Evolutionary conservation across 30 jellyfish, hydroid and myxozoan species (phyloP).

Genomic region (Aurelia sp.): DNA sequence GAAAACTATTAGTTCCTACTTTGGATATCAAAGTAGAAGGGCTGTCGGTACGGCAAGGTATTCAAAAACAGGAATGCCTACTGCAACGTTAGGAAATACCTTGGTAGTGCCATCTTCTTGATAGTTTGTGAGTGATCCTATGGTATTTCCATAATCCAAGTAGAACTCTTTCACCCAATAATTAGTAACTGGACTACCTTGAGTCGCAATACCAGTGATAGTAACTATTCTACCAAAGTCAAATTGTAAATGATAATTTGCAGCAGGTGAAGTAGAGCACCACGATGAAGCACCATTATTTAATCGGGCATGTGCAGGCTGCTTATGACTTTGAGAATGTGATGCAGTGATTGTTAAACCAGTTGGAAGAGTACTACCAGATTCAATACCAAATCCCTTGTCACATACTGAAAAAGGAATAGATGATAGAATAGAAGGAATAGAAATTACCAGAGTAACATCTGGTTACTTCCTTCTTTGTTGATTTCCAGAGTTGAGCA

Average conservation of each 20-base stretch:
- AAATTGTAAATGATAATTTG: constrained; percentile 41
- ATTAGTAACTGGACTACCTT: constrained; percentile 43
- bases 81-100: background rate
- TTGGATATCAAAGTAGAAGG: too few species aligned
- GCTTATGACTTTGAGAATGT: constrained; percentile 4
- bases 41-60: too few species aligned
- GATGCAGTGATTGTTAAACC: constrained; percentile 57
- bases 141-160: constrained; percentile 47
- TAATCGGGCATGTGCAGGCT: constrained; percentile 33
- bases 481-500: too few species aligned
- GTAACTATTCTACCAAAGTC: constrained; percentile 61
- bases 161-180: constrained; percentile 67
- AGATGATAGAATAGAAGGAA: too few species aligned
- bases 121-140: constrained; percentile 26
- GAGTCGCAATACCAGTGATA: constrained; percentile 63
- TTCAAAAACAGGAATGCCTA: too few species aligned
- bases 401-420: constrained; percentile 24
- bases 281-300: constrained; percentile 22
- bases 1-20: too few species aligned
- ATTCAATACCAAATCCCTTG: constrained; percentile 64
- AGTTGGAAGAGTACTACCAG: constrained; percentile 47
- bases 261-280: constrained; percentile 29
- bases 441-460: too few species aligned
- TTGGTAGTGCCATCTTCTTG: constrained; percentile 29
- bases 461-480: too few species aligned